Conservation (phyloP, 2,797 vertebrate genomes). For the Ctenosaura bakeri region DNA sequence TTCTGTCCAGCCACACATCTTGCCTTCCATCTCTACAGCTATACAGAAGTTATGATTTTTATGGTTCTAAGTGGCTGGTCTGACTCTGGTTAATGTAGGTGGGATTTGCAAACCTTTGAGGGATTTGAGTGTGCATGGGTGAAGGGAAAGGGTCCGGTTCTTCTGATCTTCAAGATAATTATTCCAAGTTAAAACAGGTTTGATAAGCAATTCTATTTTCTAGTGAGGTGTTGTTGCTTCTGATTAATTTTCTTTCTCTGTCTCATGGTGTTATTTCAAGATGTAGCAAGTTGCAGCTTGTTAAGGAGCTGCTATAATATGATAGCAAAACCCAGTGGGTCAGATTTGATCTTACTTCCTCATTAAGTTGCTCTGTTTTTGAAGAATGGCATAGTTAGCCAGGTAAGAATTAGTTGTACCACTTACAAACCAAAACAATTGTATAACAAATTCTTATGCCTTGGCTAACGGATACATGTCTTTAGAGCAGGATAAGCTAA, state of each 20-base stretch:
- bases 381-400: background rate
- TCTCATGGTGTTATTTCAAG: background rate
- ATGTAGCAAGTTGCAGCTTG: conserved; percentile 26
- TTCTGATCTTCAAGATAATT: background rate
- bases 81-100: background rate
- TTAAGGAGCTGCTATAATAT: conserved; percentile 1
- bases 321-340: background rate
- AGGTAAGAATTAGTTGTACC: background rate
- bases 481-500: background rate
- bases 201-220: background rate
- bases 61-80: background rate
- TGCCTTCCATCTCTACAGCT: background rate
- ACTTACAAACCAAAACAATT: background rate
- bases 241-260: conserved; percentile 26
- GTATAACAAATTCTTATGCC: background rate
- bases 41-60: too few species aligned
- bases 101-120: too few species aligned
- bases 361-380: background rate
- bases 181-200: background rate
- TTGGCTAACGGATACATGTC: background rate
- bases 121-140: too few species aligned
- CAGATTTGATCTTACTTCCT: background rate
- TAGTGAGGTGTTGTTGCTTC: conserved; percentile 14
- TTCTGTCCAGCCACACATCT: background rate
- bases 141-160: background rate